Conservation (phyloP, 2,888 invertebrate species). For the Nezara viridula region DNA sequence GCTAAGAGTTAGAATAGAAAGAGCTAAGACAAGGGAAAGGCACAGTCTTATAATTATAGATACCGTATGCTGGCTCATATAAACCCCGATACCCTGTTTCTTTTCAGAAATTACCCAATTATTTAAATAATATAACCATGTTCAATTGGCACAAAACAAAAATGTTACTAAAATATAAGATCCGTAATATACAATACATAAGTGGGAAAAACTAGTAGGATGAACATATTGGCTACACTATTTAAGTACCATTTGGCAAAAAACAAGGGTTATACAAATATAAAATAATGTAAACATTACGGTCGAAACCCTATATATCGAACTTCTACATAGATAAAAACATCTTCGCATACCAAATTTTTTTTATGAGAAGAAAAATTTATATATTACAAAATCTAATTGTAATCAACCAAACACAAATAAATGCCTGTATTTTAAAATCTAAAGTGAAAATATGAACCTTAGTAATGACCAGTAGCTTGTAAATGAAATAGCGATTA, state of each 20-base stretch:
- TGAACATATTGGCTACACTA: constrained; percentile 51
- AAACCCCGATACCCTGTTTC: constrained; percentile 57
- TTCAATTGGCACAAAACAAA: constrained; percentile 55
- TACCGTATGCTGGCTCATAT: constrained; percentile 39
- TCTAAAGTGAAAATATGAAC: not conserved
- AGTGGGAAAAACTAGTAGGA: not conserved
- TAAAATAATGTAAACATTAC: not conserved
- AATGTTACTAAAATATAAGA: constrained; percentile 6
- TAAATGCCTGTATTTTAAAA: no score
- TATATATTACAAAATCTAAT: no score
- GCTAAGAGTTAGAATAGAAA: constrained; percentile 40
- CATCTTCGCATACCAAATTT: not conserved
- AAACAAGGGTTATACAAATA: not conserved
- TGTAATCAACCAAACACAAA: no score
- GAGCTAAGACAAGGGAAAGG: constrained; percentile 57
- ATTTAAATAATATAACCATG: constrained; percentile 35
- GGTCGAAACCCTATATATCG: not conserved
- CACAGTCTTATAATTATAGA: constrained; percentile 56
- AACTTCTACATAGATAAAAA: not conserved
- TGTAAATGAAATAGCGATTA: no score
- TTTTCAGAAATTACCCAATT: constrained; percentile 52
- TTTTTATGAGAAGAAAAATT: no score
- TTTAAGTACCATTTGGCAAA: not conserved
- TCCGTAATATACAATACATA: not conserved
- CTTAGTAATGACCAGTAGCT: not conserved